A percentile compares a stretch with the other conserved stretches of the same genome.
These are phyloP conservation scores for Microctenopoma lineatum DNA, from an alignment of 2,797 vertebrate genomes.

Conservation along the genomic window DNA sequence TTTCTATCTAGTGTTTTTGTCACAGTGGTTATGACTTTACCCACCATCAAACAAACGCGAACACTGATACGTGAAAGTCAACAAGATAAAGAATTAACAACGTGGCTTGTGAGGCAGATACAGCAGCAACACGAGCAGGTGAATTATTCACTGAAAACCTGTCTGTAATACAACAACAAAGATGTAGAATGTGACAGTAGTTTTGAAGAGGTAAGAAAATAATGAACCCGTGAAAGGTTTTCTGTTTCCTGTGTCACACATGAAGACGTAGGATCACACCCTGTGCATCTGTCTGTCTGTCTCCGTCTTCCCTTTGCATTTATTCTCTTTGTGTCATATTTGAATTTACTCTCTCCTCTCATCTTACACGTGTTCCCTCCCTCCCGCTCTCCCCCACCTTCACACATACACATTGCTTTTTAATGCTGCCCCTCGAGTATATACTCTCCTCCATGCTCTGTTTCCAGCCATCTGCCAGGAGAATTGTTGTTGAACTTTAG, in stretches of 20 bases:
- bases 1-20: background rate
- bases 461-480: conserved; percentile 59
- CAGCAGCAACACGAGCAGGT: conserved; percentile 7
- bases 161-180: conserved; percentile 40
- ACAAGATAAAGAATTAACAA: conserved; percentile 36
- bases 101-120: conserved; percentile 9
- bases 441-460: conserved; percentile 36
- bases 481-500: conserved; percentile 55
- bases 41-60: background rate
- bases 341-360: conserved; percentile 35
- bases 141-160: conserved; percentile 44
- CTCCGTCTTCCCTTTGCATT: conserved; percentile 13
- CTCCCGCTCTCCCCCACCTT: conserved; percentile 42
- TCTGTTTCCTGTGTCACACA: conserved; percentile 12
- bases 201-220: conserved; percentile 3
- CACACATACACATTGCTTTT: conserved; percentile 46
- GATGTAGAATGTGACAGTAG: conserved; percentile 6
- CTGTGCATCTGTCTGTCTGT: background rate
- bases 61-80: conserved; percentile 14
- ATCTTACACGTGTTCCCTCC: conserved; percentile 29
- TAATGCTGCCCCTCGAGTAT: conserved; percentile 61
- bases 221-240: conserved; percentile 24
- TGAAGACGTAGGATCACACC: background rate
- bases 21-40: rapidly evolving
- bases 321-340: conserved; percentile 39